These are phyloP conservation scores for Cecidostiba fungosa DNA, from an alignment of 2,888 invertebrate species.

Conservation along the genomic window DNA sequence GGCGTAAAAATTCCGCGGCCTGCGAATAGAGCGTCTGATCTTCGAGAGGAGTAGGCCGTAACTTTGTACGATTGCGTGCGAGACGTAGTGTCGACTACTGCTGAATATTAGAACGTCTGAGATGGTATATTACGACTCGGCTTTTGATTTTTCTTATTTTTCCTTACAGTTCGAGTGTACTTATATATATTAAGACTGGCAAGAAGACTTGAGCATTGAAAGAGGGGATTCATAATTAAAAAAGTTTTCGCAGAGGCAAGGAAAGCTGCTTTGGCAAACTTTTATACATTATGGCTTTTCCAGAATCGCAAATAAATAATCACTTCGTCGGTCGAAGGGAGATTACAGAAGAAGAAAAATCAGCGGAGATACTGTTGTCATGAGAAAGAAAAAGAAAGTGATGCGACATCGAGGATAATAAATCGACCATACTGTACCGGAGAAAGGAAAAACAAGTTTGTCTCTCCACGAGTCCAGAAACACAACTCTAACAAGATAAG, in stretches of 20 bases:
- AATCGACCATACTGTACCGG: no score
- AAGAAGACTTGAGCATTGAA: background rate
- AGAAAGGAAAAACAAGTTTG: no score
- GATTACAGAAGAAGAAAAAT: background rate
- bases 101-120: background rate
- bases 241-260: background rate
- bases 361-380: background rate
- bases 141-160: background rate
- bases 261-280: background rate
- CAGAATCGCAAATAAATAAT: background rate
- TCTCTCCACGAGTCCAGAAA: no score
- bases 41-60: no score
- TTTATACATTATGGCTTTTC: background rate
- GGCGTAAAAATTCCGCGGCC: no score
- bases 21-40: no score
- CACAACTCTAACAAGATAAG: no score
- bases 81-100: background rate
- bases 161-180: background rate
- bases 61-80: background rate
- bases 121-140: background rate
- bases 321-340: background rate
- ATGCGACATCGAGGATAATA: no score
- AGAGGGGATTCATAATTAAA: conserved; percentile 11
- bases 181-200: background rate
- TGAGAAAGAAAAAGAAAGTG: no score